Base-by-base conservation (phyloP, 2,797 vertebrate species). In the Gymnopithys bicolor region DNA sequence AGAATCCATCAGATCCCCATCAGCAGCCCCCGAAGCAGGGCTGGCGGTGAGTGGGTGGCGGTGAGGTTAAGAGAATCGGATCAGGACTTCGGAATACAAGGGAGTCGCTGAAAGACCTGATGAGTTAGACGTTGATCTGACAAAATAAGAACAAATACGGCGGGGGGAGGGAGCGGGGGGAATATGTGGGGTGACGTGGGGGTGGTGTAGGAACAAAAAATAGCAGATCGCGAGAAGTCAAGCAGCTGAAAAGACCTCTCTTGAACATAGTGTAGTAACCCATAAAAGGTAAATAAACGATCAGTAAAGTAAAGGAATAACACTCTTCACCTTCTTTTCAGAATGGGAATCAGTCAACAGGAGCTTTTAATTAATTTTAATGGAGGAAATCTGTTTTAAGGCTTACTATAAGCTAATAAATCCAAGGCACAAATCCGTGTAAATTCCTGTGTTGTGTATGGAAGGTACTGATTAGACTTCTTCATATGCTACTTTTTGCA, bases 281-380 rank as follows among this genome's bases (percentile, higher is more conserved):
- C 35, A 18, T 56, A 32, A 81, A 94, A 93, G 58, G 91, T 92
- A 89, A 66, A 94, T 73, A 94, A 97, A 95, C 89, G 76, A 84
- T 59, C 86, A 90, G 84, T 37, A 85, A 96, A 96, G 82, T 95
- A 85, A 43, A 69, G 74, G 70, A 94, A 19, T 86, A 73, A 51
- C 66, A 59, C 87, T 90, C 43, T 88, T 69, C 81, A 76, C 79
- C 63, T 77, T 92, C 37, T 84, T 91, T 89, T 88, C 14, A 13
- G 95, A 97, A 84, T 95, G 79, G 76, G 77, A 96, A 95, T 96
- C 84, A 59, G 94, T 94, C 93, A 97, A 84, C 80, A 94, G 93
- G 96, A 97, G 96, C 94, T 96, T 97, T 96, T 97, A 97, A 97
- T 98, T 97, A 97, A 97, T 98, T 98, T 97, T 97, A 96, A 96